These are phyloP conservation scores for Anguilla rostrata DNA, from an alignment of 2,113 vertebrate species.

Conservation along the genomic window DNA sequence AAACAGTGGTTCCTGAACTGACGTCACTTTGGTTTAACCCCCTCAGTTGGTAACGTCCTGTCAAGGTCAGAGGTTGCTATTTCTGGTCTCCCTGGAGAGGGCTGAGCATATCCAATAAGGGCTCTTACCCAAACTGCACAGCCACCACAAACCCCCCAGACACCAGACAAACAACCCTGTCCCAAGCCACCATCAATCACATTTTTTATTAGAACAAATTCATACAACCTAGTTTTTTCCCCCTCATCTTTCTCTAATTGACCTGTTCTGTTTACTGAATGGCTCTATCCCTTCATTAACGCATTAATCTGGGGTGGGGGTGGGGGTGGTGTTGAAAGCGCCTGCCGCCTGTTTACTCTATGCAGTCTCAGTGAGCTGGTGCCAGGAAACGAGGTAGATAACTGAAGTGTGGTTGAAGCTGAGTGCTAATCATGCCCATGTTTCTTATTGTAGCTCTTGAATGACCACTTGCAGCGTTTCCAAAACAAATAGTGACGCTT, in stretches of 20 bases:
- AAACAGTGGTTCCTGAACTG: conserved; percentile 33
- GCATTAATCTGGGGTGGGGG: neutral
- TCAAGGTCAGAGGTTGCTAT: conserved; percentile 31
- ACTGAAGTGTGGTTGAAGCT: conserved; percentile 9
- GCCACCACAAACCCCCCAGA: neutral
- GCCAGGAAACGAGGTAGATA: conserved; percentile 16
- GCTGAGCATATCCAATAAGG: conserved; percentile 35
- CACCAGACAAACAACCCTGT: neutral
- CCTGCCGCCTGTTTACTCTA: neutral
- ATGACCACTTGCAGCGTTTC: conserved; percentile 2
- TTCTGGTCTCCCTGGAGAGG: conserved; percentile 39
- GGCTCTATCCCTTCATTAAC: neutral
- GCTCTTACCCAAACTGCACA: conserved; percentile 13
- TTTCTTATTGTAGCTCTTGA: conserved; percentile 10
- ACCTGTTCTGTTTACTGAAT: neutral
- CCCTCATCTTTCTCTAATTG: neutral
- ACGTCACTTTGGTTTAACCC: conserved; percentile 41
- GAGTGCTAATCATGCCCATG: conserved; percentile 5
- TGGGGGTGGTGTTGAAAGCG: neutral
- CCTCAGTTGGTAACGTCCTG: conserved; percentile 39
- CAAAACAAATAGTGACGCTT: conserved; percentile 4
- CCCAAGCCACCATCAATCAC: neutral
- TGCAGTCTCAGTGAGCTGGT: conserved; percentile 7
- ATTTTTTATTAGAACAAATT: conserved; percentile 13
- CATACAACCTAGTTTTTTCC: neutral